Evolutionary conservation across 2,888 invertebrate species (phyloP).

Genomic region (Drosophila kanekoi): DNA sequence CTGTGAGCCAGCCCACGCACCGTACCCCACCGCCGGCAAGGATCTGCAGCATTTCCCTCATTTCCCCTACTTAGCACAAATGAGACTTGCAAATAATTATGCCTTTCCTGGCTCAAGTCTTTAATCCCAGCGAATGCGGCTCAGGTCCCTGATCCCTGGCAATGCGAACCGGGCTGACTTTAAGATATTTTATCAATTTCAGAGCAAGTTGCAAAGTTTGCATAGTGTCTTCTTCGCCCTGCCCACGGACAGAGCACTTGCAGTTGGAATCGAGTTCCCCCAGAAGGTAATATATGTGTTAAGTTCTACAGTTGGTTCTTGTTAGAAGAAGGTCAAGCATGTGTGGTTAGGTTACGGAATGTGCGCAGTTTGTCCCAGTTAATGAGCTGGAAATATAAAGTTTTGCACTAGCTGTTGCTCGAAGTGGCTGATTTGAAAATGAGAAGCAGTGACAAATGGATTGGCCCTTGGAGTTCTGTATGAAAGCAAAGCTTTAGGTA

Average conservation of each 20-base stretch:
- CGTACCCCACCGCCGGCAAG: not conserved
- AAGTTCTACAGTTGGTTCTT: conserved; percentile 44
- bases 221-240: conserved; percentile 34
- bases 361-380: conserved; percentile 67
- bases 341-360: conserved; percentile 31
- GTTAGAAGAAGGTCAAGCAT: conserved; percentile 62
- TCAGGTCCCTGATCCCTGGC: conserved; percentile 15
- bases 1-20: conserved; percentile 30
- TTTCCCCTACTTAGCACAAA: conserved; percentile 63
- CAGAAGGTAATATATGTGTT: conserved; percentile 45
- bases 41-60: conserved; percentile 1
- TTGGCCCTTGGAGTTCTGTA: not conserved
- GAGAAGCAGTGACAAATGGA: not conserved
- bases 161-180: conserved; percentile 58
- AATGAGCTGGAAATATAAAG: conserved; percentile 75
- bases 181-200: conserved; percentile 79
- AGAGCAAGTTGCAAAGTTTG: conserved; percentile 62
- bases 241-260: conserved; percentile 13
- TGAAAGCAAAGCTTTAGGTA: too few species aligned
- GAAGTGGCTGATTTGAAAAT: conserved; percentile 16
- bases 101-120: conserved; percentile 58
- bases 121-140: conserved; percentile 44
- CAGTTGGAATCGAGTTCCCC: conserved; percentile 16
- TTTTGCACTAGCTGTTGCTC: conserved; percentile 51
- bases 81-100: conserved; percentile 79